Conservation (phyloP, 2,888 invertebrate species). For the Drosophila silvestris region DNA sequence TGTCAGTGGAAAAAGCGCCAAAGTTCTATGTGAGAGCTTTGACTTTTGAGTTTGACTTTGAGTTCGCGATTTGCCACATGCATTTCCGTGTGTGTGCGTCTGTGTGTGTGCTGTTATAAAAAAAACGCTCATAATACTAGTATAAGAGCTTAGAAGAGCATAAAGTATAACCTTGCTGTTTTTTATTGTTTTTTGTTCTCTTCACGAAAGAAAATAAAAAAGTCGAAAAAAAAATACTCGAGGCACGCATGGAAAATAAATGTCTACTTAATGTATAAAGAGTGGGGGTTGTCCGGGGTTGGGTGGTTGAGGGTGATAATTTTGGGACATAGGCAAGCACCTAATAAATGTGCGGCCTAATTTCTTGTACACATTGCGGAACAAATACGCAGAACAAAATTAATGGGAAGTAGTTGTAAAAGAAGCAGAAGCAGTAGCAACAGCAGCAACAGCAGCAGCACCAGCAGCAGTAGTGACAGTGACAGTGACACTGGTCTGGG, state of each 20-base stretch:
- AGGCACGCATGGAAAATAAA: constrained; percentile 31
- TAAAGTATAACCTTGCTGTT: constrained; percentile 9
- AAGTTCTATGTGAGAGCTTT: constrained; percentile 29
- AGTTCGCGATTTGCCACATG: constrained; percentile 29
- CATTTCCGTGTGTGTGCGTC: constrained; percentile 25
- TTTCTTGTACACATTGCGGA: constrained; percentile 29
- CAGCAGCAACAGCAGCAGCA: neutral
- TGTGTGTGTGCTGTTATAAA: constrained; percentile 12
- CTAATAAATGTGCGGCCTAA: constrained; percentile 18
- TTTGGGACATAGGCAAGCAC: constrained; percentile 8
- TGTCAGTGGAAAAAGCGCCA: constrained; percentile 1
- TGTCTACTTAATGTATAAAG: constrained; percentile 12
- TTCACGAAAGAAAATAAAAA: constrained; percentile 12
- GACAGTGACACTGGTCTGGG: constrained; percentile 61
- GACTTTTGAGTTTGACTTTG: constrained; percentile 31
- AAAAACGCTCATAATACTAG: constrained; percentile 19
- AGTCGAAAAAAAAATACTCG: neutral
- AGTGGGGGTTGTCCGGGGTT: neutral
- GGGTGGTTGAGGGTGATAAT: neutral
- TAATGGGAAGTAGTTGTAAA: constrained; percentile 11
- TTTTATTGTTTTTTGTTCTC: neutral
- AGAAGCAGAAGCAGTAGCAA: constrained; percentile 1
- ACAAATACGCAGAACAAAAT: constrained; percentile 32
- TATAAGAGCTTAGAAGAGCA: constrained; percentile 29
- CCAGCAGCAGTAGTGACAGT: constrained; percentile 23